Percentiles rank a stretch among this genome's conserved stretches.
phyloP scores from a whole-genome alignment of 2,888 invertebrate species.

The Oxystoma pomonae region DNA sequence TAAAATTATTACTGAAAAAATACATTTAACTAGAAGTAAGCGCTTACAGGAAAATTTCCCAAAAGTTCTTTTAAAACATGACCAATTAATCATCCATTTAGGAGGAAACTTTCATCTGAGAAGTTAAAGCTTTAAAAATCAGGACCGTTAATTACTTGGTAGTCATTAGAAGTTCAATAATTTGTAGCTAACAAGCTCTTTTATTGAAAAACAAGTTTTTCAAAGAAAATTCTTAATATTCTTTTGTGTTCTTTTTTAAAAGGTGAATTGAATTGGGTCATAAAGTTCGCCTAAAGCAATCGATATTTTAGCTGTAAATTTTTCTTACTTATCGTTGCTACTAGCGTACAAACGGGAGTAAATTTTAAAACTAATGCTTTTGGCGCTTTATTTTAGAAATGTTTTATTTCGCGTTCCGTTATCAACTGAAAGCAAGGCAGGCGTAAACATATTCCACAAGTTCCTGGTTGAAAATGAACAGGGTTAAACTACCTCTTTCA shows the following conservation, averaged over 20 bases:
- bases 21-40: too few species aligned
- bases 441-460: neutral
- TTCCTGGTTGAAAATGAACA: neutral
- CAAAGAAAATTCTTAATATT: neutral
- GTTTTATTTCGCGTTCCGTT: neutral
- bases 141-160: neutral
- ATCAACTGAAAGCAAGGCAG: neutral
- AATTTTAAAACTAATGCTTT: neutral
- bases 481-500: neutral
- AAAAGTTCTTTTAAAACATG: neutral
- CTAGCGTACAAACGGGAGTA: neutral
- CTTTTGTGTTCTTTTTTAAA: neutral
- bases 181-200: neutral
- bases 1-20: too few species aligned
- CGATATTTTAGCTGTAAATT: neutral
- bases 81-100: neutral
- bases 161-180: neutral
- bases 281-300: neutral
- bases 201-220: neutral
- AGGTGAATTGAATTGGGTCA: neutral
- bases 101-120: neutral
- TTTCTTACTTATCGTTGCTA: neutral
- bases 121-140: neutral
- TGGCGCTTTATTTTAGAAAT: neutral
- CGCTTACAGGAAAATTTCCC: too few species aligned